Evolutionary conservation across 2,797 vertebrate genomes (phyloP).

Genomic region (Lagodon rhomboides): DNA sequence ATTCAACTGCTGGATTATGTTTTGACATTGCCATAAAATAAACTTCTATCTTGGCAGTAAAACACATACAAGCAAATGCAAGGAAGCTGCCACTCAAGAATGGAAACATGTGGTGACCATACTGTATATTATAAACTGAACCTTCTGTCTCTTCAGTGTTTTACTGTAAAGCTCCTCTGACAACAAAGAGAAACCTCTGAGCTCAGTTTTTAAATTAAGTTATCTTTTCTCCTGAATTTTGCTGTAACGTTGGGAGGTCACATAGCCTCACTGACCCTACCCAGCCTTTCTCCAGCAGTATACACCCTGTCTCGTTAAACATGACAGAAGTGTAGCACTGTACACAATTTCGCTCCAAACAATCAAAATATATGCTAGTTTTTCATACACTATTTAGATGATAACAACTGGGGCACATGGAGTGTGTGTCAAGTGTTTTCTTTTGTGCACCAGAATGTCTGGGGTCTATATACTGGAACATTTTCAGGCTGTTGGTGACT

Average conservation of each 20-base stretch:
- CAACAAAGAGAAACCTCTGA: neutral
- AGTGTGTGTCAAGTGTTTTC: neutral
- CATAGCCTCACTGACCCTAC: neutral
- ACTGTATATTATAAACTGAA: neutral
- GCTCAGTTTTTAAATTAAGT: neutral
- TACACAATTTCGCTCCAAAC: constrained; percentile 31
- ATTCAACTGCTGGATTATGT: neutral
- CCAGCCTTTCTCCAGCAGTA: neutral
- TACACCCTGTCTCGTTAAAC: constrained; percentile 38
- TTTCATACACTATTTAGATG: constrained; percentile 14
- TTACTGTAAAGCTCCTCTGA: neutral
- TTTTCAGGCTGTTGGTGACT: constrained; percentile 42
- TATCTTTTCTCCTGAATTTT: neutral
- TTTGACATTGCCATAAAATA: neutral
- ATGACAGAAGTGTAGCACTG: constrained; percentile 53
- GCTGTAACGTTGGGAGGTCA: neutral
- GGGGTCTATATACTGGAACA: constrained; percentile 1
- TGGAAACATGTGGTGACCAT: neutral
- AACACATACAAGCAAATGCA: neutral
- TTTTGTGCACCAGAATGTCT: neutral
- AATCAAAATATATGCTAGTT: constrained; percentile 24
- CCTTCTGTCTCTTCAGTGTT: neutral
- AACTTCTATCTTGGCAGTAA: neutral
- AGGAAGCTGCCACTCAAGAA: neutral
- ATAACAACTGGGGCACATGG: constrained; percentile 19